phyloP scores from a whole-genome alignment of 2,113 vertebrate genomes.

The Rhadina sibilatrix region DNA sequence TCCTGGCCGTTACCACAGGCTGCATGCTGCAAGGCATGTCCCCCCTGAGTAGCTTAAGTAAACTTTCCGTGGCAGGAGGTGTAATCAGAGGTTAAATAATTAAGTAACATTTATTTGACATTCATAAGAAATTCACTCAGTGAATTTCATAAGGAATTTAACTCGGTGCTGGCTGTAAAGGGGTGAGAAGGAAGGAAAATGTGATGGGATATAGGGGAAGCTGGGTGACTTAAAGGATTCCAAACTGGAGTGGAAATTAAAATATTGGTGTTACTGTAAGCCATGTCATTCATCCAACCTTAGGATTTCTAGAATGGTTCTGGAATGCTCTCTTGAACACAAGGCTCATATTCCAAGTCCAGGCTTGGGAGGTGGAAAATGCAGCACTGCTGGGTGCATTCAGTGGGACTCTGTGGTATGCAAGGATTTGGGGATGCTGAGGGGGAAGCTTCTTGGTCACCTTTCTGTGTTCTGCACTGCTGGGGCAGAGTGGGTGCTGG shows the following conservation, averaged over 20 bases:
- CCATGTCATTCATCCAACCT: not conserved
- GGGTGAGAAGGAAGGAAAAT: not conserved
- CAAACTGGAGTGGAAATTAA: not conserved
- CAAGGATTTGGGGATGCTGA: not conserved
- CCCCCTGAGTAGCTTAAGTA: not conserved
- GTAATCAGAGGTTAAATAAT: not conserved
- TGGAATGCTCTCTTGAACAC: not conserved
- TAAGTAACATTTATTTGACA: not conserved
- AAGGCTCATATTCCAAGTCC: not conserved
- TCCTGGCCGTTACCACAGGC: not conserved
- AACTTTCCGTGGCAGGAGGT: not conserved
- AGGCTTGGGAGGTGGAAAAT: not conserved
- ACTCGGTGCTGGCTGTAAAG: fast-evolving
- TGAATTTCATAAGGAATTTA: no score
- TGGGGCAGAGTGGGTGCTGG: not conserved
- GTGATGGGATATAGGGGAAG: not conserved
- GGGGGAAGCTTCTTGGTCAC: not conserved
- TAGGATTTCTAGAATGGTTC: not conserved
- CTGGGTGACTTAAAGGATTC: not conserved
- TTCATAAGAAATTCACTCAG: not conserved
- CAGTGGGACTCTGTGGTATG: not conserved
- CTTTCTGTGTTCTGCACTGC: fast-evolving
- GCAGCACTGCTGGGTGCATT: fast-evolving
- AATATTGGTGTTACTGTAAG: not conserved
- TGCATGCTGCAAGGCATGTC: fast-evolving